These are phyloP conservation scores for Papilio polytes DNA, from an alignment of 1,140 invertebrate species.

Conservation along the genomic window DNA sequence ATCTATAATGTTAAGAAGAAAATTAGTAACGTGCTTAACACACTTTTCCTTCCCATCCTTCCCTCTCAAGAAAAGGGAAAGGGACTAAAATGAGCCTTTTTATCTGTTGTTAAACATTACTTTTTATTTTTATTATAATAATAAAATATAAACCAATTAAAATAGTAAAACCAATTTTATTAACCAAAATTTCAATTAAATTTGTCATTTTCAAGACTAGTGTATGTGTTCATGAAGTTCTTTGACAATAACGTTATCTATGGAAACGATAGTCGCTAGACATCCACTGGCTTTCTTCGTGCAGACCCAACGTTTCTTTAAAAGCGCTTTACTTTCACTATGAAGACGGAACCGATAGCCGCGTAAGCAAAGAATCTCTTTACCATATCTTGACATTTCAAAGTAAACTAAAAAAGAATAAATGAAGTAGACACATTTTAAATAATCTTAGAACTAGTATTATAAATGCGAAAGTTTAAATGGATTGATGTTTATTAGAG, in stretches of 20 bases:
- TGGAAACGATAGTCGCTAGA: constrained; percentile 49
- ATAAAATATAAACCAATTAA: no score
- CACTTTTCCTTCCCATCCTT: no score
- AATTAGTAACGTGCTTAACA: no score
- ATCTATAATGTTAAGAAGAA: no score
- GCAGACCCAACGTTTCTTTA: constrained; percentile 16
- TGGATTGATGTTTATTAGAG: not conserved
- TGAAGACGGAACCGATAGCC: constrained; percentile 38
- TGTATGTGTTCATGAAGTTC: constrained; percentile 51
- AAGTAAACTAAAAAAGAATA: constrained; percentile 43
- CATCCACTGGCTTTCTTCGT: constrained; percentile 43
- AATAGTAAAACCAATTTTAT: not conserved
- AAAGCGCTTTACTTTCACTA: not conserved
- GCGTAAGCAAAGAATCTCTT: constrained; percentile 46
- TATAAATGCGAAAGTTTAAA: not conserved
- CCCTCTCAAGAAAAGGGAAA: no score
- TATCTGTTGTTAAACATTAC: no score
- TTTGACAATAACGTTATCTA: constrained; percentile 45
- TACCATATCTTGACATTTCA: constrained; percentile 38
- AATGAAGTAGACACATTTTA: no score
- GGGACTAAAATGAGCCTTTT: no score
- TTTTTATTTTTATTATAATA: no score
- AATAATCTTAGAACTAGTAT: not conserved
- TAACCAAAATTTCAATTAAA: not conserved
- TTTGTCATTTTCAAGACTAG: not conserved